Evolutionary conservation across 2,888 invertebrate genomes (phyloP).

Genomic region (Flabesymbios commensalis): DNA sequence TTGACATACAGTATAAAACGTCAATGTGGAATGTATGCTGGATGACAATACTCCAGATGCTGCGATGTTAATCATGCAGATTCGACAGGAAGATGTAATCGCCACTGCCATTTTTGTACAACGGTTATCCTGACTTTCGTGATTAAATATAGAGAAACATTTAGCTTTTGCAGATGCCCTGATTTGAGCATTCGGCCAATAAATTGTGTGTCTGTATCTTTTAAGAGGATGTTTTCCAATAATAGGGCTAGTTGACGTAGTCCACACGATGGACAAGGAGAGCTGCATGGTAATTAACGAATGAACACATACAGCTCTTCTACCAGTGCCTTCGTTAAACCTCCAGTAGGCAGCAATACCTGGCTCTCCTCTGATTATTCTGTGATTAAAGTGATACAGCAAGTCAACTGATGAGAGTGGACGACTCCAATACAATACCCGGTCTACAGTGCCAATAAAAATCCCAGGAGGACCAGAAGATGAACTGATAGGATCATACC

Average conservation of each 20-base stretch:
- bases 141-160: neutral
- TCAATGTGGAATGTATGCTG: neutral
- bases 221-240: too few relatives aligned
- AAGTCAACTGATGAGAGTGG: neutral
- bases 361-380: conserved; percentile 6
- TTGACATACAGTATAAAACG: conserved; percentile 21
- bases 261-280: too few relatives aligned
- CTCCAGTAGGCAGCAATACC: conserved; percentile 30
- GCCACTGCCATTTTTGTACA: neutral
- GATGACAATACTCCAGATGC: neutral
- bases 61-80: neutral
- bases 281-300: too few relatives aligned
- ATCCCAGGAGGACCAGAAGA: too few relatives aligned
- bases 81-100: neutral
- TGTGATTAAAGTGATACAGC: neutral
- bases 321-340: conserved; percentile 31
- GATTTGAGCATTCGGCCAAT: neutral
- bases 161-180: neutral
- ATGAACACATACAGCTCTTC: too few relatives aligned
- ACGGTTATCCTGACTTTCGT: neutral
- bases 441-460: conserved; percentile 1
- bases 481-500: conserved; percentile 20
- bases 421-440: conserved; percentile 1
- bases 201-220: neutral
- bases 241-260: too few relatives aligned